Percentiles rank a stretch among this genome's conserved stretches.
Conservation (phyloP, 2,888 invertebrate species). For the Myopa testacea region DNA sequence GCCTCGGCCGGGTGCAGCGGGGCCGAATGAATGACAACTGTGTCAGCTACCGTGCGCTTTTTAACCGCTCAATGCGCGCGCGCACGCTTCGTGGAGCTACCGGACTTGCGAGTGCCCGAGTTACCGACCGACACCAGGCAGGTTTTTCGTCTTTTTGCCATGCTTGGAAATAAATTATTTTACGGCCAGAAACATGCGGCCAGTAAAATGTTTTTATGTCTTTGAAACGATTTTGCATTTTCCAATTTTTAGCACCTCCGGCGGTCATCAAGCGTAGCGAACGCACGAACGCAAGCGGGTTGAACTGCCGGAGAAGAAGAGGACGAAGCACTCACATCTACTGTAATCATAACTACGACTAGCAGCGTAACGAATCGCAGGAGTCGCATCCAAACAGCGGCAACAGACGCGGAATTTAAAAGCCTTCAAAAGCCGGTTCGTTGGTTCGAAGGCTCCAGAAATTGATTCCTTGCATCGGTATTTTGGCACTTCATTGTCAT, state of each 20-base stretch:
- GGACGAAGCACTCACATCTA: neutral
- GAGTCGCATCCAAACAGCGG: slow-evolving; percentile 42
- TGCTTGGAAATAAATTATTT: slow-evolving; percentile 59
- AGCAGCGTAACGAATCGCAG: slow-evolving; percentile 47
- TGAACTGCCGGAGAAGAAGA: neutral
- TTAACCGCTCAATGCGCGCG: slow-evolving; percentile 31
- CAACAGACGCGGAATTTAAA: slow-evolving; percentile 52
- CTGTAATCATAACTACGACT: slow-evolving; percentile 47
- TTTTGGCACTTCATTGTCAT: slow-evolving; percentile 29
- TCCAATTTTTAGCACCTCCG: slow-evolving; percentile 66
- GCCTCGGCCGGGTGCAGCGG: slow-evolving; percentile 46
- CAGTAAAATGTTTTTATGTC: slow-evolving; percentile 14
- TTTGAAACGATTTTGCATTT: slow-evolving; percentile 61
- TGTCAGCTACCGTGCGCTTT: slow-evolving; percentile 64
- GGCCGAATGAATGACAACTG: slow-evolving; percentile 63
- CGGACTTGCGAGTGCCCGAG: slow-evolving; percentile 33
- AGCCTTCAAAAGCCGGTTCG: slow-evolving; percentile 38
- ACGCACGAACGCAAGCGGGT: neutral
- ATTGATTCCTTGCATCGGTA: slow-evolving; percentile 36
- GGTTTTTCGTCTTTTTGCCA: neutral
- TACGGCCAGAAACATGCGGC: slow-evolving; percentile 49
- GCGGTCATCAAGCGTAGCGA: slow-evolving; percentile 59
- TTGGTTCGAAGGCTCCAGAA: slow-evolving; percentile 3
- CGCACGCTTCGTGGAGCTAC: slow-evolving; percentile 43
- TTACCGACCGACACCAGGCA: neutral